Conservation (phyloP, 1,140 invertebrate species). For the Meteorus sp. region DNA sequence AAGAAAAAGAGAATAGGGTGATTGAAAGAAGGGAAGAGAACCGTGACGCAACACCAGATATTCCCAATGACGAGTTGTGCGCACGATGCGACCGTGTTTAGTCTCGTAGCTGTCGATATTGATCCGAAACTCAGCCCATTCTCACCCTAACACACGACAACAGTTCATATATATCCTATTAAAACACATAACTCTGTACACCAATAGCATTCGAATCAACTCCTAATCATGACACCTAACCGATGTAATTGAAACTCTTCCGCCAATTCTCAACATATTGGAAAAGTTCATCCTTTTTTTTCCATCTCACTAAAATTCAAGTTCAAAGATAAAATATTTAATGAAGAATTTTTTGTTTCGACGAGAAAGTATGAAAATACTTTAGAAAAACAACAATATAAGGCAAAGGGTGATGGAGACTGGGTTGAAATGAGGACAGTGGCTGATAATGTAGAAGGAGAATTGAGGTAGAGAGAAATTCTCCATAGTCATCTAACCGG, state of each 20-base stretch:
- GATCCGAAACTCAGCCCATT: conserved; percentile 27
- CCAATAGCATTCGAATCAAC: too few species aligned
- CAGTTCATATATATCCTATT: neutral
- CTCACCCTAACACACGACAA: conserved; percentile 8
- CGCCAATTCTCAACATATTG: too few species aligned
- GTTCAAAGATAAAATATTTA: too few species aligned
- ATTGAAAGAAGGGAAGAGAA: neutral
- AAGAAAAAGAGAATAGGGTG: neutral
- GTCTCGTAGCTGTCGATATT: conserved; percentile 29
- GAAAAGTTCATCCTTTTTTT: too few species aligned
- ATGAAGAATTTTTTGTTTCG: too few species aligned
- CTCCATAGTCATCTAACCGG: conserved; percentile 28
- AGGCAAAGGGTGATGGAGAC: too few species aligned
- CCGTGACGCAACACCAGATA: neutral
- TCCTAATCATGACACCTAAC: too few species aligned
- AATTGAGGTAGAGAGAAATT: conserved; percentile 32
- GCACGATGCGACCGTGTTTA: conserved; percentile 19
- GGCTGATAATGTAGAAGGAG: conserved; percentile 1
- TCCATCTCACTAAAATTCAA: too few species aligned
- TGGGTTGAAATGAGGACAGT: neutral
- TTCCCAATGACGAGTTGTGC: conserved; percentile 14
- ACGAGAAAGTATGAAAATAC: too few species aligned
- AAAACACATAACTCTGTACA: too few species aligned
- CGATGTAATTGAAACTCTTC: too few species aligned
- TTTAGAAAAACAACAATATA: too few species aligned